These are phyloP conservation scores for Melangyna quadrimaculata DNA, from an alignment of 2,888 invertebrate species.

Conservation along the genomic window DNA sequence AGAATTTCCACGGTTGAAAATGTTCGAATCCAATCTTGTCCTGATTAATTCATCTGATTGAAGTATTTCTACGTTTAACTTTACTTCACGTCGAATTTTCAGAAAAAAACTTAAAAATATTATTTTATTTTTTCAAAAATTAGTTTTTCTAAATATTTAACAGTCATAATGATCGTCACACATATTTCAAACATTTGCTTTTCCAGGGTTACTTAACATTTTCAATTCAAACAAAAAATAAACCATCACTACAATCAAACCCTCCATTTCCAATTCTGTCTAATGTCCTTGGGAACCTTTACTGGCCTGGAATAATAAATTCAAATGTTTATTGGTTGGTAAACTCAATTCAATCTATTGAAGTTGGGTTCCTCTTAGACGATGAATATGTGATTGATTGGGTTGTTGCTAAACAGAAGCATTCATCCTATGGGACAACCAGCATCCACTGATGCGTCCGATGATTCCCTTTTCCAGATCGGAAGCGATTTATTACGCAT, in stretches of 20 bases:
- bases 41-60: too few relatives aligned
- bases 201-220: neutral
- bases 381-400: slow-evolving; percentile 61
- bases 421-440: neutral
- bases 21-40: too few relatives aligned
- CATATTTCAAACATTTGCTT: neutral
- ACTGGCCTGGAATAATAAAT: slow-evolving; percentile 49
- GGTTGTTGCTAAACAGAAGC: slow-evolving; percentile 40
- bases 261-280: neutral
- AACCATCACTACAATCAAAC: neutral
- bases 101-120: too few relatives aligned
- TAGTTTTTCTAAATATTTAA: too few relatives aligned
- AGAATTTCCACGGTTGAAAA: too few relatives aligned
- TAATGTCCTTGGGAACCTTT: neutral
- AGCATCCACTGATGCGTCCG: slow-evolving; percentile 11
- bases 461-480: slow-evolving; percentile 29
- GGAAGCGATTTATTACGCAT: slow-evolving; percentile 59
- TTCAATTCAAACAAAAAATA: neutral
- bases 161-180: neutral
- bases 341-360: slow-evolving; percentile 57
- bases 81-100: too few relatives aligned
- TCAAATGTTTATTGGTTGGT: slow-evolving; percentile 59
- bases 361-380: slow-evolving; percentile 26
- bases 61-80: too few relatives aligned
- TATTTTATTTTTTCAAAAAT: too few relatives aligned